Evolutionary conservation across 2,113 vertebrate genomes (phyloP).

Genomic region (Empidonax alnorum): DNA sequence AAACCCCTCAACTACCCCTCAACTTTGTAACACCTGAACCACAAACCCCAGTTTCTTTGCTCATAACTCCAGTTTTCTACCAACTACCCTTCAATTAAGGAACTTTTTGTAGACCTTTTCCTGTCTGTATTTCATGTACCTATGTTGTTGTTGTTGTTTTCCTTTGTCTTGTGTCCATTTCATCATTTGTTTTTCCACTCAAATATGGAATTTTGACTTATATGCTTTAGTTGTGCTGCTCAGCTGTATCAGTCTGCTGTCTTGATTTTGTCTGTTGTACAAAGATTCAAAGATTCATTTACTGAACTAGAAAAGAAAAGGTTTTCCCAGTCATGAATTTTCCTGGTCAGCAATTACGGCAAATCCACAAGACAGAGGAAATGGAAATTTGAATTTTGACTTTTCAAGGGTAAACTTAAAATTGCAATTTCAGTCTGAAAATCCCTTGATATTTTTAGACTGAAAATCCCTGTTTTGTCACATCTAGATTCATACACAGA

Average conservation of each 20-base stretch:
- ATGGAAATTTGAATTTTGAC: not conserved
- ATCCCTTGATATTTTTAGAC: not conserved
- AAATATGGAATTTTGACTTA: not conserved
- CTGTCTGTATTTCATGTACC: not conserved
- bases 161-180: not conserved
- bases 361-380: not conserved
- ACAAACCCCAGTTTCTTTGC: not conserved
- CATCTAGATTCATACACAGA: not conserved
- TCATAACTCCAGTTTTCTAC: not conserved
- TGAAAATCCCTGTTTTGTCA: not conserved
- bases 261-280: not conserved
- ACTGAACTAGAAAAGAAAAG: not conserved
- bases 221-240: accelerated
- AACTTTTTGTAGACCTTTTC: not conserved
- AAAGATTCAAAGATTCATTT: not conserved
- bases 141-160: not conserved
- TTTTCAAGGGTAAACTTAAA: not conserved
- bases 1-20: not conserved
- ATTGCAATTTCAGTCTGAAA: not conserved
- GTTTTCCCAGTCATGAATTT: not conserved
- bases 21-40: not conserved
- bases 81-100: not conserved
- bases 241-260: not conserved
- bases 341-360: not conserved
- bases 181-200: accelerated